phyloP scores from a whole-genome alignment of 2,888 invertebrate genomes.

The Macaria notata region DNA sequence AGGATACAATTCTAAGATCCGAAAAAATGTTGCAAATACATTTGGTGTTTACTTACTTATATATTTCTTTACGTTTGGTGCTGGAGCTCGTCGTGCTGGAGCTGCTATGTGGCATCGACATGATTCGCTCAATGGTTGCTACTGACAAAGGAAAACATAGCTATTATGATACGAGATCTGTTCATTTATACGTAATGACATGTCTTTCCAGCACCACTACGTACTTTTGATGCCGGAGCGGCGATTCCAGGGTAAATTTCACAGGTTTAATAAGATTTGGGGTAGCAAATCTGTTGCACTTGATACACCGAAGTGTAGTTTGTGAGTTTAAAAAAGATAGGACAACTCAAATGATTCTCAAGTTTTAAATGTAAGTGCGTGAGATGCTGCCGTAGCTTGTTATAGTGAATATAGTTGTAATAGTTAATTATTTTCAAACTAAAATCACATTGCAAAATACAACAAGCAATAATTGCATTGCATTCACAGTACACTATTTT shows the following conservation, averaged over 20 bases:
- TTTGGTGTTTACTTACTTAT: constrained; percentile 60
- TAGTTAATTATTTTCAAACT: too few species aligned
- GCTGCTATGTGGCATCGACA: constrained; percentile 80
- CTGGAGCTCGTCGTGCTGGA: constrained; percentile 75
- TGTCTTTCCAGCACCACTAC: neutral
- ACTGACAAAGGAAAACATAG: constrained; percentile 12
- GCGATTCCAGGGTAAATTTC: constrained; percentile 1
- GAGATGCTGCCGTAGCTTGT: too few species aligned
- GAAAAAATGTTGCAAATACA: too few species aligned
- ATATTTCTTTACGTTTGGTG: constrained; percentile 79
- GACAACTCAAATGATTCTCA: too few species aligned
- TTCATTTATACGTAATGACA: neutral
- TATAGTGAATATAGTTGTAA: too few species aligned
- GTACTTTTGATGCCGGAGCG: constrained; percentile 15
- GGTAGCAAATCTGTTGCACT: neutral
- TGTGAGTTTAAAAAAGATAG: too few species aligned
- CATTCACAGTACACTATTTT: too few species aligned
- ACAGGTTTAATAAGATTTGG: constrained; percentile 2
- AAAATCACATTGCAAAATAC: too few species aligned
- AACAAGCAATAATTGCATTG: too few species aligned
- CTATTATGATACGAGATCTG: too few species aligned
- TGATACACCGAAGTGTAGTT: neutral
- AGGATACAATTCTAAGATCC: too few species aligned
- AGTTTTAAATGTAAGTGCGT: too few species aligned
- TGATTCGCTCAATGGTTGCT: constrained; percentile 36